phyloP scores from a whole-genome alignment of 1,140 invertebrate genomes.

The Drosophila pachea region DNA sequence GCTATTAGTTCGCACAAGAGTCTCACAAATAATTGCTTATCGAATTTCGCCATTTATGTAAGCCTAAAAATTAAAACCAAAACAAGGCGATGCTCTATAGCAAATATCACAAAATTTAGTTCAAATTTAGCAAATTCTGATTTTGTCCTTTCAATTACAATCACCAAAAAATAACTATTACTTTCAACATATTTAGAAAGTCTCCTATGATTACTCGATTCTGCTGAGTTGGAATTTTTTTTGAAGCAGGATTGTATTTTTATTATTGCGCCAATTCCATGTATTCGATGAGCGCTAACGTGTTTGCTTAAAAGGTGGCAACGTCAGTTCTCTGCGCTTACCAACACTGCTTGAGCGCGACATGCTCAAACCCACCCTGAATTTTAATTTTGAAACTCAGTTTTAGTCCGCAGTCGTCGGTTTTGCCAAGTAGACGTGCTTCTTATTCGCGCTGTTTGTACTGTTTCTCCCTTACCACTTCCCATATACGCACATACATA shows the following conservation, averaged over 20 bases:
- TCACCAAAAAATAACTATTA: neutral
- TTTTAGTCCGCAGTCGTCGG: slow-evolving; percentile 69
- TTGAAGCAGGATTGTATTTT: neutral
- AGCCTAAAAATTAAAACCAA: neutral
- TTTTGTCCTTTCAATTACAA: neutral
- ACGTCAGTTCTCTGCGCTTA: neutral
- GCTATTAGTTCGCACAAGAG: slow-evolving; percentile 19
- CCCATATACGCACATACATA: slow-evolving; percentile 2
- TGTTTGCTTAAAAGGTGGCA: slow-evolving; percentile 6
- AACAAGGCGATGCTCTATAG: too few relatives aligned
- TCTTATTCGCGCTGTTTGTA: slow-evolving; percentile 51
- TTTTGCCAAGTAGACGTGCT: slow-evolving; percentile 74
- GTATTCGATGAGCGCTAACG: too few relatives aligned
- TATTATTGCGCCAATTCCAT: too few relatives aligned
- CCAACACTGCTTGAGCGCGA: slow-evolving; percentile 6
- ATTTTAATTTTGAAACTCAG: slow-evolving; percentile 34
- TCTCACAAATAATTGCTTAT: slow-evolving; percentile 14
- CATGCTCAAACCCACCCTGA: slow-evolving; percentile 35
- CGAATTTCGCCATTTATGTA: slow-evolving; percentile 4
- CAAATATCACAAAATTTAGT: neutral
- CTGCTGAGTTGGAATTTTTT: neutral
- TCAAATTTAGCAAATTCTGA: neutral
- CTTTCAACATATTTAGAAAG: neutral
- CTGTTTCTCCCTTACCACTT: slow-evolving; percentile 20
- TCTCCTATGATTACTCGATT: neutral